These are phyloP conservation scores for Pterostichus madidus DNA, from an alignment of 2,888 invertebrate species.

Conservation along the genomic window DNA sequence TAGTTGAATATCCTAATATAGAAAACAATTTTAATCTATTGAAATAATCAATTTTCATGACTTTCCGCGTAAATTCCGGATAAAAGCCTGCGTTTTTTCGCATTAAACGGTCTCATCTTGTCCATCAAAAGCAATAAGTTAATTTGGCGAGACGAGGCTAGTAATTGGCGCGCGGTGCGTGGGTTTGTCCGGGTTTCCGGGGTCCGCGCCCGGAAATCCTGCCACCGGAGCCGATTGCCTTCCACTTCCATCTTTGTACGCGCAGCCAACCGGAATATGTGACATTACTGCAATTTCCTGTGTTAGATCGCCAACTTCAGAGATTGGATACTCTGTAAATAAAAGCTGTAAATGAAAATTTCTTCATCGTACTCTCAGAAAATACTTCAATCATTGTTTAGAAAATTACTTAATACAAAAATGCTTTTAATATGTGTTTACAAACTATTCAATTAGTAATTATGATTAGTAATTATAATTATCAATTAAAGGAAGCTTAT, in stretches of 20 bases:
- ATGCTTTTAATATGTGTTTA: too few relatives aligned
- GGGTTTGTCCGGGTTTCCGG: constrained; percentile 21
- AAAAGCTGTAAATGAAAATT: background rate
- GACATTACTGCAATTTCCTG: constrained; percentile 56
- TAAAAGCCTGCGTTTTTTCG: too few relatives aligned
- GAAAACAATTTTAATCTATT: too few relatives aligned
- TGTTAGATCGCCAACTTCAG: constrained; percentile 23
- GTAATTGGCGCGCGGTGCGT: constrained; percentile 10
- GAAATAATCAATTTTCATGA: too few relatives aligned
- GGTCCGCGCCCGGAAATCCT: constrained; percentile 37
- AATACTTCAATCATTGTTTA: too few relatives aligned
- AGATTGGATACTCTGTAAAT: constrained; percentile 28
- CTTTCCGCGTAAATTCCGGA: too few relatives aligned
- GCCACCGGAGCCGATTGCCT: constrained; percentile 44
- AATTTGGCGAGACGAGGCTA: background rate
- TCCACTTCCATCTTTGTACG: constrained; percentile 41
- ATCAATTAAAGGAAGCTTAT: too few relatives aligned
- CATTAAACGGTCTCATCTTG: background rate
- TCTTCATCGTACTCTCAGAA: background rate
- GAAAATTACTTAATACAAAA: too few relatives aligned
- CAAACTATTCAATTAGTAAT: too few relatives aligned
- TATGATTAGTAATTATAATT: too few relatives aligned
- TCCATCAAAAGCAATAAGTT: constrained; percentile 5
- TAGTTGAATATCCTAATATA: too few relatives aligned
- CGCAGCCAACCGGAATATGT: constrained; percentile 32